phyloP scores from a whole-genome alignment of 2,888 invertebrate genomes.

The Maniola hyperantus region DNA sequence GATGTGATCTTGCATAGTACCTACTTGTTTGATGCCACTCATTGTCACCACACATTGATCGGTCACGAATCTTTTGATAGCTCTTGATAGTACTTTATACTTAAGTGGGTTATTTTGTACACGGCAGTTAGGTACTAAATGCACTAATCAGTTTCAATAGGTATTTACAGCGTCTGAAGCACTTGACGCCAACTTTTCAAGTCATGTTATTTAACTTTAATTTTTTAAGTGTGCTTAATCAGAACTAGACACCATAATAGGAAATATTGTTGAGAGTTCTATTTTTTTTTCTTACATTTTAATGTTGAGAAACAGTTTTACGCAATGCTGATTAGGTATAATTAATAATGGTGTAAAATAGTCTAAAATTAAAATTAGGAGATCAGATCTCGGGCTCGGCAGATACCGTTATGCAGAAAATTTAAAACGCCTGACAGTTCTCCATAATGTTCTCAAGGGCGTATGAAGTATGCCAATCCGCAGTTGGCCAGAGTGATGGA shows the following conservation, averaged over 20 bases:
- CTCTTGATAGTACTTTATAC: conserved; percentile 1
- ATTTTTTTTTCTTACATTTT: too few species aligned
- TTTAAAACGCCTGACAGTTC: not conserved
- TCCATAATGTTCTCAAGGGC: too few species aligned
- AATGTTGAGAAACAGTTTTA: too few species aligned
- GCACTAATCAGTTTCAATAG: conserved; percentile 1
- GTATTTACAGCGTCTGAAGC: not conserved
- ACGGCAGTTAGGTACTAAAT: not conserved
- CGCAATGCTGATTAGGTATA: too few species aligned
- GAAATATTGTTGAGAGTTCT: too few species aligned
- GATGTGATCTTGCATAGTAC: conserved; percentile 53
- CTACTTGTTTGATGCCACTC: conserved; percentile 43
- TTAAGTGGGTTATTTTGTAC: conserved; percentile 14
- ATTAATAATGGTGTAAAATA: too few species aligned
- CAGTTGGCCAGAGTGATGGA: too few species aligned
- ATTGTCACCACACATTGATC: conserved; percentile 47
- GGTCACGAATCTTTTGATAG: conserved; percentile 55
- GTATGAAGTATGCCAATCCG: too few species aligned
- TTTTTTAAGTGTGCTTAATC: too few species aligned
- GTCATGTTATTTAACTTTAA: not conserved
- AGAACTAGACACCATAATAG: too few species aligned
- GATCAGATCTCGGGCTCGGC: too few species aligned
- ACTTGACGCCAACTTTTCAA: not conserved
- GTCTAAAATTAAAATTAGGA: too few species aligned
- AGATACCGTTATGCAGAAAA: not conserved